These are phyloP conservation scores for Rhopilema esculentum DNA, from an alignment of 30 jellyfish, hydroid and myxozoan genomes.

Conservation along the genomic window DNA sequence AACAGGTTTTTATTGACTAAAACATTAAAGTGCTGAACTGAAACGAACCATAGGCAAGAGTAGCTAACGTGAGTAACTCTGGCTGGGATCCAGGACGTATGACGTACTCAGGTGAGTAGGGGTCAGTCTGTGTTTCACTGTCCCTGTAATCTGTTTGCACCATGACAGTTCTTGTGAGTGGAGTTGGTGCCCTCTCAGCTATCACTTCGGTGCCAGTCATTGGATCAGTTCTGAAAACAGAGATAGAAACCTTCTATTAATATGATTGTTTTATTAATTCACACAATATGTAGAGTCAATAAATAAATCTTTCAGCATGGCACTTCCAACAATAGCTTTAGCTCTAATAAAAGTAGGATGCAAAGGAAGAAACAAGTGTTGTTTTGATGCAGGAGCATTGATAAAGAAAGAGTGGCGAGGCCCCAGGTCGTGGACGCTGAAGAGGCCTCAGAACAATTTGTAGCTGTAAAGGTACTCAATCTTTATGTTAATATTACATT, in stretches of 20 bases:
- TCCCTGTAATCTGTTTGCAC: constrained; percentile 98
- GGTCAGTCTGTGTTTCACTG: constrained; percentile 97
- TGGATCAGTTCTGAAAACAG: constrained; percentile 65
- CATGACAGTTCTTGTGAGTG: constrained; percentile 80
- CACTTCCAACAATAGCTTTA: background rate
- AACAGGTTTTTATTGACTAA: background rate
- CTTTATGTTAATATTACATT: no score
- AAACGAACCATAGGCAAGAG: constrained; percentile 88
- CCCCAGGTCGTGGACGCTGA: no score
- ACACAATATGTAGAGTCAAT: background rate
- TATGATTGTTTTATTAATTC: background rate
- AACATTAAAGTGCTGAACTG: background rate
- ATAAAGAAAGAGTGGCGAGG: no score
- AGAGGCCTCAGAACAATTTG: no score
- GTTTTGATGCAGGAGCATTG: no score
- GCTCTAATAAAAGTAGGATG: background rate
- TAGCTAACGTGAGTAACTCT: constrained; percentile 92
- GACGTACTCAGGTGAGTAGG: constrained; percentile 97
- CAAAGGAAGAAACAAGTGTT: no score
- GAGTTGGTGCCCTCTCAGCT: constrained; percentile 83
- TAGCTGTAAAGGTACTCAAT: no score
- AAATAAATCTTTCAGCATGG: no score
- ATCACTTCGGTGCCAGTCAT: constrained; percentile 66
- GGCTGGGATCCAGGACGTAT: constrained; percentile 96
- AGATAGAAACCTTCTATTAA: no score